Evolutionary conservation across 2,797 vertebrate species (phyloP).

Genomic region (Myiothlypis coronata): DNA sequence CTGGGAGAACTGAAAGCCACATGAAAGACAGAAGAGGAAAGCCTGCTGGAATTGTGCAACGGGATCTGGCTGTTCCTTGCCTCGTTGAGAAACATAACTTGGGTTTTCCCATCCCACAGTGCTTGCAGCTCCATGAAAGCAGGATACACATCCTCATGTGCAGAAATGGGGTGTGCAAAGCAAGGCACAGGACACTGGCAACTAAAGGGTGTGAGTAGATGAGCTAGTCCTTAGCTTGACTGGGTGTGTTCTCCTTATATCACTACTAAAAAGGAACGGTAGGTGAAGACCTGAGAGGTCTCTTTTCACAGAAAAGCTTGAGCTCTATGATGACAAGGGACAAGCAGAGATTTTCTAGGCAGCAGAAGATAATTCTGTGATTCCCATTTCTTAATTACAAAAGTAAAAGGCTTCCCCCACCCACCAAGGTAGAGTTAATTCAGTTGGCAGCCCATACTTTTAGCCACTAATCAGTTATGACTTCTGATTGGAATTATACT

Average conservation of each 20-base stretch:
- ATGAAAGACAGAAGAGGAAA: background rate
- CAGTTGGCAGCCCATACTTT: background rate
- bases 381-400: background rate
- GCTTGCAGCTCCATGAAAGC: background rate
- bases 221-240: background rate
- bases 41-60: background rate
- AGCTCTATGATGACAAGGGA: background rate
- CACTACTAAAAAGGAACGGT: background rate
- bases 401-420: background rate
- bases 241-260: background rate
- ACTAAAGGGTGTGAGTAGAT: background rate
- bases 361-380: background rate
- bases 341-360: background rate
- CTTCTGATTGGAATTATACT: background rate
- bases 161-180: background rate
- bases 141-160: background rate
- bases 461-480: background rate
- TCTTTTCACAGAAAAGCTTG: background rate
- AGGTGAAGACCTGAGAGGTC: background rate
- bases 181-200: background rate
- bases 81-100: background rate
- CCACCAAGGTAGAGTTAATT: background rate
- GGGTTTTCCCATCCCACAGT: background rate
- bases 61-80: background rate
- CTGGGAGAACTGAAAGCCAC: background rate